These are phyloP conservation scores for Lepidostoma basale DNA, from an alignment of 1,140 invertebrate genomes.

Conservation along the genomic window DNA sequence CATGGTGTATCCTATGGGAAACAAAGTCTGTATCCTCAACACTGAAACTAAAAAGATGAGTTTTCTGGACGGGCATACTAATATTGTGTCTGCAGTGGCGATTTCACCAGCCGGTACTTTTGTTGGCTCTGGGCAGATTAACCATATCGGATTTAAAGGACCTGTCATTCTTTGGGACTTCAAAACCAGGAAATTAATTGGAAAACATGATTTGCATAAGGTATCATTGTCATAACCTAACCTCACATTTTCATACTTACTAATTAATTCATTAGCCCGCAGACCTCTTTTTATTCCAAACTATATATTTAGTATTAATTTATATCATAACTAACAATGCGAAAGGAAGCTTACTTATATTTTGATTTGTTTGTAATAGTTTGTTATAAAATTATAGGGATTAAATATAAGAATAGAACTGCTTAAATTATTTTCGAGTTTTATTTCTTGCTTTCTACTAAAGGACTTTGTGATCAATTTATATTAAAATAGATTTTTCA, in stretches of 20 bases:
- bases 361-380: too few species aligned
- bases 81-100: constrained; percentile 81
- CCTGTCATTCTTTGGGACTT: constrained; percentile 89
- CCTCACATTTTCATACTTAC: too few species aligned
- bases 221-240: too few species aligned
- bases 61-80: constrained; percentile 83
- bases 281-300: not conserved
- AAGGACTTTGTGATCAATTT: too few species aligned
- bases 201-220: constrained; percentile 82
- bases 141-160: constrained; percentile 89
- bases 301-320: not conserved
- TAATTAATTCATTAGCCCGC: not conserved
- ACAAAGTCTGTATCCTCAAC: constrained; percentile 81
- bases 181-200: constrained; percentile 64
- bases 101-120: constrained; percentile 79
- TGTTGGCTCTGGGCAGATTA: constrained; percentile 87
- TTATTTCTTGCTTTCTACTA: too few species aligned
- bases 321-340: not conserved
- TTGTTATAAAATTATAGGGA: too few species aligned
- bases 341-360: not conserved
- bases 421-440: too few species aligned
- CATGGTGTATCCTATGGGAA: constrained; percentile 83
- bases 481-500: too few species aligned
- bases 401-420: too few species aligned
- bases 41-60: constrained; percentile 72